phyloP scores from a whole-genome alignment of 1,140 invertebrate species.

The Apis dorsata region DNA sequence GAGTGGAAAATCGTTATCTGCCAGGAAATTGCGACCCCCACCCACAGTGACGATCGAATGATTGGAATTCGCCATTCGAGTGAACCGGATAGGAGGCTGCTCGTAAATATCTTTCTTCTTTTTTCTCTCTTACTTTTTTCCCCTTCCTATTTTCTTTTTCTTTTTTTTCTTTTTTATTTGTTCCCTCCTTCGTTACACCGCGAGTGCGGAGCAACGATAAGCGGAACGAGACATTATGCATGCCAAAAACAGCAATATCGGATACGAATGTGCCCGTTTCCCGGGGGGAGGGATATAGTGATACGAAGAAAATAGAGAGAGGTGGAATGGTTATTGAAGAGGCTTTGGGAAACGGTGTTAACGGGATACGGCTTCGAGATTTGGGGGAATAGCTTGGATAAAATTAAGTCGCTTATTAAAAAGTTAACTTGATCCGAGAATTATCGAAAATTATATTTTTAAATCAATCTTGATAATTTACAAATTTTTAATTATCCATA shows the following conservation, averaged over 20 bases:
- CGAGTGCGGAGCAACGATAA: constrained; percentile 5
- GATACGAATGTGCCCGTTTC: background rate
- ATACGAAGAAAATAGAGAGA: background rate
- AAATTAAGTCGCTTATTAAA: background rate
- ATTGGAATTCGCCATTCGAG: constrained; percentile 43
- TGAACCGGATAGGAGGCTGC: background rate
- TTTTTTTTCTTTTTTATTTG: background rate
- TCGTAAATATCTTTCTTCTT: constrained; percentile 34
- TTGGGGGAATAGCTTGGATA: background rate
- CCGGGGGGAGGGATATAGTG: background rate
- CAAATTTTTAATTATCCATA: too few relatives aligned
- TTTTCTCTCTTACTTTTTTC: background rate
- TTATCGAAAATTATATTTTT: background rate
- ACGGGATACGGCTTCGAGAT: background rate
- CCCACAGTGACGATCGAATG: constrained; percentile 32
- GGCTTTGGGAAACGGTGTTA: background rate
- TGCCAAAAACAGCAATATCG: constrained; percentile 25
- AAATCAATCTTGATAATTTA: too few relatives aligned
- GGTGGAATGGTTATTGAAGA: background rate
- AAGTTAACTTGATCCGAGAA: background rate
- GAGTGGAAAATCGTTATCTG: constrained; percentile 36
- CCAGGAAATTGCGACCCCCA: constrained; percentile 46
- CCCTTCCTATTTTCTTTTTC: background rate
- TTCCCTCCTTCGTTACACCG: too few relatives aligned
- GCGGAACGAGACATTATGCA: background rate